Evolutionary conservation across 1,140 invertebrate genomes (phyloP), one percentile per base, ranked within the genome.

Genomic region (Lasaia peninsularis): DNA sequence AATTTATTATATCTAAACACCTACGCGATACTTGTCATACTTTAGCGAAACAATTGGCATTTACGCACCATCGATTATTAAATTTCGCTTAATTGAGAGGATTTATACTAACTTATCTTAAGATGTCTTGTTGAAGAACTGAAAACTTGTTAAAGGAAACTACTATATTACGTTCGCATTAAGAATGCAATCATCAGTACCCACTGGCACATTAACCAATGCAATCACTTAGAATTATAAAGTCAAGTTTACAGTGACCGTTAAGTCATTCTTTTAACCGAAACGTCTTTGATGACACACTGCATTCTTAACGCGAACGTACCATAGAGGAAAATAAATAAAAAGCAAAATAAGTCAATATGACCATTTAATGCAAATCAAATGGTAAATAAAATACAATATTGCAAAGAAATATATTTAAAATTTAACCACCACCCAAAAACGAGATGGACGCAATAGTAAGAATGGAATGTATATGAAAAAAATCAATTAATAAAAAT

Each of bases 281-380:
- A n/a, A n/a, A n/a, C n/a, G n/a, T n/a, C n/a, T n/a, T n/a, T n/a
- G n/a, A n/a, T n/a, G n/a, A n/a, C n/a, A n/a, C n/a, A n/a, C n/a
- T n/a, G n/a, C n/a, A n/a, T n/a, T n/a, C n/a, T n/a, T n/a, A n/a
- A n/a, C n/a, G n/a, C n/a, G n/a, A n/a, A n/a, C n/a, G n/a, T n/a
- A n/a, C n/a, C n/a, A n/a, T 18, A 10, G 6, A 55, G 35, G 53
- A 37, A 24, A 35, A 68, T 56, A 67, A 80, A 77, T 69, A 65
- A 73, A 76, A 82, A 72, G 51, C 67, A 77, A 81, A 73, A 65
- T 64, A 72, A 77, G 67, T 79, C 65, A 75, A 75, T 75, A 76
- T 73, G 83, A 88, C 82, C 70, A 63, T 87, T 88, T 88, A 86
- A 85, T 88, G 72, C 82, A 85, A 88, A 81, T 66, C 70, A 84